A percentile compares a stretch with the other conserved stretches of the same genome.
phyloP scores from a whole-genome alignment of 2,113 vertebrate genomes.

The Eudyptes chrysolophus region DNA sequence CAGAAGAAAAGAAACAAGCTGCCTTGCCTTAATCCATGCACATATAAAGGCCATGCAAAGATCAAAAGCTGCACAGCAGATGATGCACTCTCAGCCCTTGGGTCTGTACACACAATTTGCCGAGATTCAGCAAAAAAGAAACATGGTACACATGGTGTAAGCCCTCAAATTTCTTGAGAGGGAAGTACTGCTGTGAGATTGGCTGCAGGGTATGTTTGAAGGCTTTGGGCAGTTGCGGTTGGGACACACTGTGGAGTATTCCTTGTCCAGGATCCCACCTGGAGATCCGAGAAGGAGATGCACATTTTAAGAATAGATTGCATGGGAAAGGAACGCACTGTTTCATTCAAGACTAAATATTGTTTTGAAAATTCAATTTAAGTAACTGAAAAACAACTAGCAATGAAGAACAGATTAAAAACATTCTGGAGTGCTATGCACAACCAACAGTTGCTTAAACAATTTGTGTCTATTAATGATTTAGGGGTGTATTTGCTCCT shows the following conservation, averaged over 20 bases:
- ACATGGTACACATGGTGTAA: neutral
- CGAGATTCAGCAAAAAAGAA: neutral
- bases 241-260: neutral
- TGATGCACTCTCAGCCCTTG: neutral
- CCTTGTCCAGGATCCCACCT: neutral
- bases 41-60: neutral
- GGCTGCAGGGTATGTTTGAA: neutral
- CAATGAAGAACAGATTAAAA: neutral
- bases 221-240: neutral
- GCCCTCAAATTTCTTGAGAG: neutral
- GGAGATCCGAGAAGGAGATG: neutral
- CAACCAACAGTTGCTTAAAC: neutral
- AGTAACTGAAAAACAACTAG: neutral
- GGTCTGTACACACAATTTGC: neutral
- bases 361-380: neutral
- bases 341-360: neutral
- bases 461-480: neutral
- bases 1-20: neutral
- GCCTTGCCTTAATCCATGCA: neutral
- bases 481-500: neutral
- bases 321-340: fast-evolving
- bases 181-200: neutral
- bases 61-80: neutral
- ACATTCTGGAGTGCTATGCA: neutral
- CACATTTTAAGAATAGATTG: neutral